Evolutionary conservation across 2,797 vertebrate species (phyloP), one percentile per base, ranked within the genome.

Genomic region (Parauchenoglanis punctatus): DNA sequence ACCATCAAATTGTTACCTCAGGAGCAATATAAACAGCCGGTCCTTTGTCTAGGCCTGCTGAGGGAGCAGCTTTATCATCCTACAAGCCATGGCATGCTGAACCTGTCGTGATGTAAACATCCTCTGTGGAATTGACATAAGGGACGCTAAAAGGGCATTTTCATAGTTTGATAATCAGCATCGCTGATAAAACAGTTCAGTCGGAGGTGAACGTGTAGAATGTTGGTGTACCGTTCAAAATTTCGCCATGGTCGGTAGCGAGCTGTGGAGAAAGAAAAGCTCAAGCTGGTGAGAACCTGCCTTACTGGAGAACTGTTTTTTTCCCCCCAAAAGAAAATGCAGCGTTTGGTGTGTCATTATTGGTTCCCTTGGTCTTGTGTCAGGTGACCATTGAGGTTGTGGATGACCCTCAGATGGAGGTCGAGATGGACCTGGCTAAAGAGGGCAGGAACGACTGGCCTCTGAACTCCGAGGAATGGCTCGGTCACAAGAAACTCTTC

Each of bases 371-470:
- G 35, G 23, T 52, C 3, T 65, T n/a, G 23, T 85, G 7, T 44
- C 91, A 98, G 97, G 97, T 97, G 70, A 97, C 96, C 89, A 97
- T 97, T 0, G 96, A 98, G 93, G 97, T 97, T 65, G 95, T 96
- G 75, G 96, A 97, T 25, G 94, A 96, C 86, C 92, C 96, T 78
- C 97, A 97, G 93, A 95, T 96, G 0, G 96, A 98, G 93, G 95
- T 98, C 76, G 97, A 98, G 93, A 97, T 97, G 96, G 97, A 97
- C 90, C 92, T 97, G 84, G 91, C 94, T 72, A 96, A 96, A 56
- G 95, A 97, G 56, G 94, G 95, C 46, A 96, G 94, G 44, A 95
- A 93, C 35, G 95, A 95, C 91, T 97, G 96, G 97, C 96, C 96
- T 56, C 88, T 96, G 88, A 92, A 87, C 0, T 93, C 96, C 1